Percentiles rank a stretch among this genome's conserved stretches.
Conservation (phyloP, 2,113 vertebrate genomes). For the Scomber scombrus region DNA sequence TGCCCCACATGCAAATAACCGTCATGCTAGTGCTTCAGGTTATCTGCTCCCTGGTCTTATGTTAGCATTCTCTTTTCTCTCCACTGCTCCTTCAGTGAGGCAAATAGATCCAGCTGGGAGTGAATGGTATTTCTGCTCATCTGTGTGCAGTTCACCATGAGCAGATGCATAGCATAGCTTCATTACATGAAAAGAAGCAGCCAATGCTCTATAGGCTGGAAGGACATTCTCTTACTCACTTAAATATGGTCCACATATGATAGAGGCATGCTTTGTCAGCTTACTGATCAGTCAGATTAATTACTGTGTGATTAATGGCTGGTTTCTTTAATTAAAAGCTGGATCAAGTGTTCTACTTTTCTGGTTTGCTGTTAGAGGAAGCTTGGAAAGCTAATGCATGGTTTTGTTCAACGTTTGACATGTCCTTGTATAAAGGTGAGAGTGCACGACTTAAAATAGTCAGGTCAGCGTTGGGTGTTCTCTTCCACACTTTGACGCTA, state of each 20-base stretch:
- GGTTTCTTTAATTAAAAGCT: constrained; percentile 34
- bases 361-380: not conserved
- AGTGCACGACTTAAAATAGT: constrained; percentile 57
- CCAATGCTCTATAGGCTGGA: constrained; percentile 50
- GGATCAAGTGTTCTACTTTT: constrained; percentile 13
- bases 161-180: constrained; percentile 33
- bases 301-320: constrained; percentile 26
- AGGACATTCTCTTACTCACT: constrained; percentile 41
- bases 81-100: constrained; percentile 35
- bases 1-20: constrained; percentile 52
- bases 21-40: constrained; percentile 23
- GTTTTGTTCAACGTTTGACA: constrained; percentile 27
- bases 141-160: constrained; percentile 46
- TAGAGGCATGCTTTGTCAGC: constrained; percentile 5
- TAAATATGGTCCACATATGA: constrained; percentile 35
- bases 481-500: constrained; percentile 34
- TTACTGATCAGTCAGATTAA: constrained; percentile 21
- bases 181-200: constrained; percentile 55
- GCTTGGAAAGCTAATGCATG: not conserved
- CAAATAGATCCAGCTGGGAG: constrained; percentile 42
- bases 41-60: constrained; percentile 36
- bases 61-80: constrained; percentile 40
- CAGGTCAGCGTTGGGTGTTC: constrained; percentile 13
- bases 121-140: constrained; percentile 46
- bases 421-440: constrained; percentile 50